Conservation (phyloP, 1,140 invertebrate species). For the Amphibalanus amphitrite region DNA sequence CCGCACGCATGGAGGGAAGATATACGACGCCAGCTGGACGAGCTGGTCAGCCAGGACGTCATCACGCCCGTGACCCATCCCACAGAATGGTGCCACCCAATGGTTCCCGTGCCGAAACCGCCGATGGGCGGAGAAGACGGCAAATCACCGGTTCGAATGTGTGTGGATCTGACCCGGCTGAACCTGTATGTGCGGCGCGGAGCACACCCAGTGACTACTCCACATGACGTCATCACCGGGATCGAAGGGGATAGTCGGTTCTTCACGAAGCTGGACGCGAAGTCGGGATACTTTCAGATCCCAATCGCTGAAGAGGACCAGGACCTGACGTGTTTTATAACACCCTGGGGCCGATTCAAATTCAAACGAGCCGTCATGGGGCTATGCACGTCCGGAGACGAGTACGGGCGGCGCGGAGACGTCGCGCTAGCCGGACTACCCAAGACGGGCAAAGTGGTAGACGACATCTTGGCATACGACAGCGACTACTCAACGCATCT, state of each 20-base stretch:
- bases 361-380: slow-evolving; percentile 15
- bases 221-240: slow-evolving; percentile 16
- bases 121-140: not conserved
- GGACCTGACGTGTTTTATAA: not conserved
- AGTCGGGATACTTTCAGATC: slow-evolving; percentile 22
- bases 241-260: slow-evolving; percentile 8
- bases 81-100: not conserved
- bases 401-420: slow-evolving; percentile 16
- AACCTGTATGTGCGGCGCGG: slow-evolving; percentile 12
- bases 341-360: slow-evolving; percentile 8
- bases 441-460: slow-evolving; percentile 15
- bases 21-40: not conserved
- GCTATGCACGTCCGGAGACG: slow-evolving; percentile 16
- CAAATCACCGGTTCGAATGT: slow-evolving; percentile 7
- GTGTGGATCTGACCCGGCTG: slow-evolving; percentile 17
- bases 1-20: slow-evolving; percentile 6
- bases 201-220: slow-evolving; percentile 17
- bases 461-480: slow-evolving; percentile 15
- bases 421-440: slow-evolving; percentile 13
- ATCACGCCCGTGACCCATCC: not conserved
- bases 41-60: not conserved
- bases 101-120: not conserved
- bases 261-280: slow-evolving; percentile 20
- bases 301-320: slow-evolving; percentile 18
- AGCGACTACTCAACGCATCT: slow-evolving; percentile 10